Conservation (phyloP, 2,888 invertebrate genomes). For the Ariolimax columbianus region DNA sequence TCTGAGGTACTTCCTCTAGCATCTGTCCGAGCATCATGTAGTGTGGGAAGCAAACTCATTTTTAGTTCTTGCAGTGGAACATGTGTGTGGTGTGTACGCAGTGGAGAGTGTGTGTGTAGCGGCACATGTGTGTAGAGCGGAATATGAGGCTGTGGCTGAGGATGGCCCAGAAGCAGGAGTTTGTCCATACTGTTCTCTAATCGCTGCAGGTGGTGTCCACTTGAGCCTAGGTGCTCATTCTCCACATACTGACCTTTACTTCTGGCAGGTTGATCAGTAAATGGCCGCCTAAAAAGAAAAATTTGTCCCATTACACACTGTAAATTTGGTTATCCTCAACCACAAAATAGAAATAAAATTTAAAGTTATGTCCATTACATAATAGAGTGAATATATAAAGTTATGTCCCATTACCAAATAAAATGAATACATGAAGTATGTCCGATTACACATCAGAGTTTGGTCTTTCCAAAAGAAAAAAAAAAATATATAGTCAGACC, state of each 20-base stretch:
- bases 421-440: too few relatives aligned
- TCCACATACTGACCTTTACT: slow-evolving; percentile 18
- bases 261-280: background rate
- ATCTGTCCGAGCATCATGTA: background rate
- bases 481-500: too few relatives aligned
- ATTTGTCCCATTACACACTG: too few relatives aligned
- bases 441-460: too few relatives aligned
- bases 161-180: background rate
- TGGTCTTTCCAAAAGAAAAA: too few relatives aligned
- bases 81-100: slow-evolving; percentile 26
- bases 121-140: slow-evolving; percentile 3
- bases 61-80: slow-evolving; percentile 9
- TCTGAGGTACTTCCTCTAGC: background rate
- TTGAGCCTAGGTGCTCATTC: slow-evolving; percentile 25
- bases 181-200: slow-evolving; percentile 68
- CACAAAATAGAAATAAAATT: too few relatives aligned
- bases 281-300: background rate
- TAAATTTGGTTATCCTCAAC: too few relatives aligned
- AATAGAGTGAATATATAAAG: too few relatives aligned
- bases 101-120: slow-evolving; percentile 22
- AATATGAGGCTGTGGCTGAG: background rate
- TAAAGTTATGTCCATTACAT: too few relatives aligned
- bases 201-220: slow-evolving; percentile 61
- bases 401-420: too few relatives aligned
- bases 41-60: background rate